A percentile compares a stretch with the other conserved stretches of the same genome.
These are phyloP conservation scores for Rhagophthalmus giganteus DNA, from an alignment of 2,888 invertebrate species.

Conservation along the genomic window DNA sequence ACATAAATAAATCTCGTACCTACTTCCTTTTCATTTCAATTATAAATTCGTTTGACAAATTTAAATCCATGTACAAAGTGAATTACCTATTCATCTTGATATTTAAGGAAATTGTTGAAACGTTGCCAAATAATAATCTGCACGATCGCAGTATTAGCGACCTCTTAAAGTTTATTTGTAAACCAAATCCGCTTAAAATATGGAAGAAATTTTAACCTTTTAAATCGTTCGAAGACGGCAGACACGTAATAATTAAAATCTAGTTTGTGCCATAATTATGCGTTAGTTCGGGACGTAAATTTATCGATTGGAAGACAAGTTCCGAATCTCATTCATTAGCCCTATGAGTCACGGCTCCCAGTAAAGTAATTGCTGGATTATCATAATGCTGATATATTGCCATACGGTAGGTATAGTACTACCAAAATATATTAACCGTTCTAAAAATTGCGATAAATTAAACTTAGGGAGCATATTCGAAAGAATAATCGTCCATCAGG, in stretches of 20 bases:
- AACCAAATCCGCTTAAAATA: too few relatives aligned
- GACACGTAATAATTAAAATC: constrained; percentile 16
- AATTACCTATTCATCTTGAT: too few relatives aligned
- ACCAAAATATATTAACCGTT: constrained; percentile 7
- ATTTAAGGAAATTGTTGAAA: too few relatives aligned
- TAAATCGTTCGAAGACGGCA: background rate
- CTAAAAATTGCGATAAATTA: background rate
- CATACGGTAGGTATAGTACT: constrained; percentile 4
- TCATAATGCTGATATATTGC: constrained; percentile 35
- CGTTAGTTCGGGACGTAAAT: constrained; percentile 28
- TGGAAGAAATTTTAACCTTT: background rate
- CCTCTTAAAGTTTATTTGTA: too few relatives aligned
- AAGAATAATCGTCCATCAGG: background rate
- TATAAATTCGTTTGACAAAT: too few relatives aligned
- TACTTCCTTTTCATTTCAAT: too few relatives aligned
- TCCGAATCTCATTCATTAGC: constrained; percentile 37
- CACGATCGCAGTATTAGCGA: too few relatives aligned
- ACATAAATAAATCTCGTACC: too few relatives aligned
- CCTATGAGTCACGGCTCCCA: constrained; percentile 36
- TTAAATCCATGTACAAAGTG: too few relatives aligned
- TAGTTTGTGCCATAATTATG: constrained; percentile 26
- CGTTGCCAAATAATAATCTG: too few relatives aligned
- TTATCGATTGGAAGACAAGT: constrained; percentile 35
- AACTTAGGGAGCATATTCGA: too few relatives aligned
- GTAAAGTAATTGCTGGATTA: constrained; percentile 37